These are phyloP conservation scores for Zeus faber DNA, from an alignment of 2,113 vertebrate genomes.

Conservation along the genomic window DNA sequence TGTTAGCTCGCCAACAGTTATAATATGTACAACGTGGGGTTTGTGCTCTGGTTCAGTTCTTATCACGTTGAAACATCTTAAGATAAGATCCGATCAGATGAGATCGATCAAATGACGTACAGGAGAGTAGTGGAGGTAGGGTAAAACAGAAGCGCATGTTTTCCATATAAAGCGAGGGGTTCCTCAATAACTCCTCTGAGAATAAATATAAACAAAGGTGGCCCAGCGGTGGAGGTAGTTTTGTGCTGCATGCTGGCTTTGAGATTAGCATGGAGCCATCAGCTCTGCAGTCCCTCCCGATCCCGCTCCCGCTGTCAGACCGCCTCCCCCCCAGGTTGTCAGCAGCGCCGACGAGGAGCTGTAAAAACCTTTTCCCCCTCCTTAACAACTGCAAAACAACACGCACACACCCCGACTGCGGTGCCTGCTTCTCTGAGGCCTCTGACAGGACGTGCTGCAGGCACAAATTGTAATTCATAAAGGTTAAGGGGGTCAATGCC, in stretches of 20 bases:
- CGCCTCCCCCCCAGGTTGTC: conserved; percentile 75
- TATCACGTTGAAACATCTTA: too few species aligned
- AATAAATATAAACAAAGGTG: too few species aligned
- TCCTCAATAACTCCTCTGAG: too few species aligned
- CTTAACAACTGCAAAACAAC: conserved; percentile 79
- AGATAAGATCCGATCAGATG: too few species aligned
- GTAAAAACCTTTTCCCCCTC: conserved; percentile 77
- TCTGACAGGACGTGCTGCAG: conserved; percentile 82
- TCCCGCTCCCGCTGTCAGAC: conserved; percentile 74
- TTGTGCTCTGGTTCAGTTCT: too few species aligned
- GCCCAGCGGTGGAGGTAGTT: conserved; percentile 50
- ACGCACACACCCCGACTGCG: conserved; percentile 68
- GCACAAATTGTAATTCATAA: conserved; percentile 86
- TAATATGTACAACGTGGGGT: too few species aligned
- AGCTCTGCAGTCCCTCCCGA: conserved; percentile 68
- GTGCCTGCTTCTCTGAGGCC: conserved; percentile 78
- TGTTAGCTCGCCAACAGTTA: too few species aligned
- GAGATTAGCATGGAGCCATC: conserved; percentile 72
- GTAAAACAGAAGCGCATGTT: too few species aligned
- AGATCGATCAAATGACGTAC: too few species aligned
- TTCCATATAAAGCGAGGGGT: too few species aligned
- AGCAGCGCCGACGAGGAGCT: conserved; percentile 74
- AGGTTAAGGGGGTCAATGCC: conserved; percentile 85
- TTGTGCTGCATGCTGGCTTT: conserved; percentile 55
- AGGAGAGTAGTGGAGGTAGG: too few species aligned